Conservation (phyloP, 2,797 vertebrate species). For the Craterocephalus amniculus region DNA sequence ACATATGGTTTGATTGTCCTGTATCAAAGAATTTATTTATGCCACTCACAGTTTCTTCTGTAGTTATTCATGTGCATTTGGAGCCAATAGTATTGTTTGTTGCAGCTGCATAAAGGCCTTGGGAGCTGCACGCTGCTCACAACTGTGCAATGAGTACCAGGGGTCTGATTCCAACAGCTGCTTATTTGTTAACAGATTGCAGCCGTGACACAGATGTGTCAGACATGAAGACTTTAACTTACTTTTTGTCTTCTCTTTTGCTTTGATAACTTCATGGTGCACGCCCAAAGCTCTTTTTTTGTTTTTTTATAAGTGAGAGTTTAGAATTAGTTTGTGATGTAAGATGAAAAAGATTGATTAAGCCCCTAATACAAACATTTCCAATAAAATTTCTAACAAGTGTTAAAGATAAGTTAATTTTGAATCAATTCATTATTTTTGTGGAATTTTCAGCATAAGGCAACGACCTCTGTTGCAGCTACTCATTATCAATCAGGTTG, state of each 20-base stretch:
- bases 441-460: neutral
- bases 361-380: neutral
- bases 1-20: constrained; percentile 7
- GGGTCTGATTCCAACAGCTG: constrained; percentile 73
- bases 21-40: constrained; percentile 33
- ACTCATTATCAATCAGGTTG: neutral
- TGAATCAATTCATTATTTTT: neutral
- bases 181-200: constrained; percentile 75
- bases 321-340: constrained; percentile 3
- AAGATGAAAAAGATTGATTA: neutral
- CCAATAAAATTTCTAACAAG: neutral
- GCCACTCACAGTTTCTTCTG: constrained; percentile 30
- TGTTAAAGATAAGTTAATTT: neutral
- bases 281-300: neutral
- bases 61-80: constrained; percentile 55
- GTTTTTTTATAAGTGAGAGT: neutral
- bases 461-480: neutral
- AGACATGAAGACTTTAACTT: constrained; percentile 57
- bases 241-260: constrained; percentile 13
- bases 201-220: constrained; percentile 67
- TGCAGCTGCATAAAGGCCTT: constrained; percentile 65
- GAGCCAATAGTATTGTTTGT: constrained; percentile 67
- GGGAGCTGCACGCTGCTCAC: constrained; percentile 61
- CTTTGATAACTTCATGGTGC: constrained; percentile 24
- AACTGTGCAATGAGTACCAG: constrained; percentile 67